Percentiles rank a stretch among this genome's conserved stretches.
These are phyloP conservation scores for Stegophylla sp. DNA, from an alignment of 2,888 invertebrate species.

Conservation along the genomic window DNA sequence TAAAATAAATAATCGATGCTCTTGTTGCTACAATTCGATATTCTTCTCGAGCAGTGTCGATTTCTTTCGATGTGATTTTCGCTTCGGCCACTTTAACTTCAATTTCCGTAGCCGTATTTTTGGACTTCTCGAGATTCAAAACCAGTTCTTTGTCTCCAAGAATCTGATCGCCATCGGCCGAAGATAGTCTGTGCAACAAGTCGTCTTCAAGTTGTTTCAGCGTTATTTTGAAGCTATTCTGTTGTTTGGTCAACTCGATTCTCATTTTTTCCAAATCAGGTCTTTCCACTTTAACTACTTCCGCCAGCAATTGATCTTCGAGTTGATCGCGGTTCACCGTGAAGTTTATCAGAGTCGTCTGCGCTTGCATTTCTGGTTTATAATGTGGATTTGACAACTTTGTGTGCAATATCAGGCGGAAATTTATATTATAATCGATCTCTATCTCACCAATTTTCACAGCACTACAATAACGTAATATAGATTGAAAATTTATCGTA, in stretches of 20 bases:
- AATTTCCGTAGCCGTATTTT: constrained; percentile 89
- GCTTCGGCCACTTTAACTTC: constrained; percentile 86
- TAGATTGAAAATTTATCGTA: too few relatives aligned
- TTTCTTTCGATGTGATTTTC: constrained; percentile 82
- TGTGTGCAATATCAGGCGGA: constrained; percentile 86
- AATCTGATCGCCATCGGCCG: constrained; percentile 87
- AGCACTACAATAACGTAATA: constrained; percentile 65
- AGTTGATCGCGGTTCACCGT: constrained; percentile 92
- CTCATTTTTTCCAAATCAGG: constrained; percentile 87
- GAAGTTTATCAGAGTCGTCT: constrained; percentile 93
- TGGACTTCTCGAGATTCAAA: constrained; percentile 90
- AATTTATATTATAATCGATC: constrained; percentile 83
- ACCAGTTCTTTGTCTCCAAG: constrained; percentile 88
- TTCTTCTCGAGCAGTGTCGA: constrained; percentile 88
- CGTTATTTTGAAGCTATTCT: constrained; percentile 93
- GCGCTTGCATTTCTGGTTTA: constrained; percentile 95
- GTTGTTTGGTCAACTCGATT: constrained; percentile 79
- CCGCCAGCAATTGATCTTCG: constrained; percentile 90
- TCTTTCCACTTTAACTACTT: constrained; percentile 90
- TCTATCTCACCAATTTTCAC: constrained; percentile 91
- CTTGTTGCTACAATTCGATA: constrained; percentile 85
- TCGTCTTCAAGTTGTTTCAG: constrained; percentile 91
- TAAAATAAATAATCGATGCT: constrained; percentile 90
- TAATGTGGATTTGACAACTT: constrained; percentile 95
- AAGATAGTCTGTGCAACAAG: constrained; percentile 81